Conservation (phyloP, 1,140 invertebrate species). For the Pogonomyrmex barbatus region DNA sequence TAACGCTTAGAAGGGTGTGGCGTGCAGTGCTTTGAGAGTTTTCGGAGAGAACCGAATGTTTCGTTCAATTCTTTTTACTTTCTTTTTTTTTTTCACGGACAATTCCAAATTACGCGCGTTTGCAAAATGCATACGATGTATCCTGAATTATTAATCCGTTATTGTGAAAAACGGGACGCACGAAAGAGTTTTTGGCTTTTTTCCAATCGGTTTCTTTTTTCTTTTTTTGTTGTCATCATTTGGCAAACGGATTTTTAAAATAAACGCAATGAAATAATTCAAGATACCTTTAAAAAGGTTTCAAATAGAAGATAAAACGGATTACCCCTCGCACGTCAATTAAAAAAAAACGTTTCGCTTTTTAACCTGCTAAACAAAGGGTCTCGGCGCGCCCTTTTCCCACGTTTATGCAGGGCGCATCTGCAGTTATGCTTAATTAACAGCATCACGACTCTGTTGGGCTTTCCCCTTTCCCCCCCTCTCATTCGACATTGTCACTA, state of each 20-base stretch:
- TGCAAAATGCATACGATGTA: not conserved
- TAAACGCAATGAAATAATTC: conserved; percentile 15
- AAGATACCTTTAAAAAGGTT: not conserved
- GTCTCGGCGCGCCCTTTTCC: not conserved
- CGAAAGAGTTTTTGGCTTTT: conserved; percentile 20
- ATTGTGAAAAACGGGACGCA: not conserved
- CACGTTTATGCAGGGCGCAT: conserved; percentile 13
- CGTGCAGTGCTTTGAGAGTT: conserved; percentile 40
- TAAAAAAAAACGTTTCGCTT: conserved; percentile 8
- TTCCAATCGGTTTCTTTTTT: not conserved
- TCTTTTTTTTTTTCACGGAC: not conserved
- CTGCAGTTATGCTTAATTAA: conserved; percentile 51
- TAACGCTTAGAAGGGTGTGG: conserved; percentile 51
- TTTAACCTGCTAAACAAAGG: conserved; percentile 30
- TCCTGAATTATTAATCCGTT: conserved; percentile 21
- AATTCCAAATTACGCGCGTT: not conserved
- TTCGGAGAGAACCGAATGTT: conserved; percentile 46
- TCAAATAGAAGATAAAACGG: not conserved
- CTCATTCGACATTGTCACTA: conserved; percentile 42
- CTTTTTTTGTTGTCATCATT: not conserved
- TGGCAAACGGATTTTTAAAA: conserved; percentile 13
- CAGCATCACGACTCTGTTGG: conserved; percentile 19
- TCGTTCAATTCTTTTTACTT: not conserved
- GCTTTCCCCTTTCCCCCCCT: not conserved
- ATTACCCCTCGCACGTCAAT: not conserved